phyloP scores from a whole-genome alignment of 2,113 vertebrate genomes.

The Ceyx melanurus region DNA sequence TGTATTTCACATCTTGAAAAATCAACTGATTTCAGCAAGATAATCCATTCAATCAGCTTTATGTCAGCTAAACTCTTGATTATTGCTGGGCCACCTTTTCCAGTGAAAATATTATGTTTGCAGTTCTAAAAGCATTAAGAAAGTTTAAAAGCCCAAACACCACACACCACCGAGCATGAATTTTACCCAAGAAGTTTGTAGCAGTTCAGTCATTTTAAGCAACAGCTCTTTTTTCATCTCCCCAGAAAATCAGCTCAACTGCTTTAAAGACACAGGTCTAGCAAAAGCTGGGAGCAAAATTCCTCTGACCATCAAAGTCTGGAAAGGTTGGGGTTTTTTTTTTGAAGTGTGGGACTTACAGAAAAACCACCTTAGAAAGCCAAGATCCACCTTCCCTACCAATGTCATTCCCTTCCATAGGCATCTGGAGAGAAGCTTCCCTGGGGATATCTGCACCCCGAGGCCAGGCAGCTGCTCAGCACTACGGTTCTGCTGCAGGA shows the following conservation, averaged over 20 bases:
- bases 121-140: not conserved
- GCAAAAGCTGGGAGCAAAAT: not conserved
- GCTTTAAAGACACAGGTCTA: not conserved
- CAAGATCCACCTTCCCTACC: not conserved
- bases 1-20: not conserved
- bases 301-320: not conserved
- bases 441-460: not conserved
- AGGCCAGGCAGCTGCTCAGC: not conserved
- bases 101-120: constrained; percentile 15
- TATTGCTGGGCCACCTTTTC: not conserved
- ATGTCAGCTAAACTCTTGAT: not conserved
- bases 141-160: not conserved
- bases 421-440: not conserved
- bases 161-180: not conserved
- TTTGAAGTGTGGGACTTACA: too few species aligned
- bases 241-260: not conserved
- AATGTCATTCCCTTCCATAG: too few species aligned
- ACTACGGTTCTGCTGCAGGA: fast-evolving
- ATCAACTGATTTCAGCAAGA: not conserved
- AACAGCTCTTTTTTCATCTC: not conserved
- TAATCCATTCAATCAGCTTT: not conserved
- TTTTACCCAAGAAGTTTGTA: not conserved
- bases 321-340: not conserved
- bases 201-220: not conserved
- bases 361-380: not conserved